Evolutionary conservation across 2,888 invertebrate species (phyloP), one percentile per base, ranked within the genome.

Genomic region (Synanthedon andrenaeformis): DNA sequence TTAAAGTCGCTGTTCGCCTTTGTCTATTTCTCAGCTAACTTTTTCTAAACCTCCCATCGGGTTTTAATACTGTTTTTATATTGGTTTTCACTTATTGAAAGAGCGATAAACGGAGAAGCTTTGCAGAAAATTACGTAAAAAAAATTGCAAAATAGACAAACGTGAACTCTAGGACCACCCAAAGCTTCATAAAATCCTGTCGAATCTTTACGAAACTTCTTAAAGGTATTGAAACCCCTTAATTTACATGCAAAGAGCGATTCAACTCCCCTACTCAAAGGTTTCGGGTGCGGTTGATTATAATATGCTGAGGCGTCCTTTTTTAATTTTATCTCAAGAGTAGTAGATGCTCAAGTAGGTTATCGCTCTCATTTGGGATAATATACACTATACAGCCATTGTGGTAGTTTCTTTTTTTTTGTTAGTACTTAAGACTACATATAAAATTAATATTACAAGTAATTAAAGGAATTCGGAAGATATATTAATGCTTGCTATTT

Each of bases 241-340:
- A 60, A 78, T 79, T 78, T 78, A 63, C 67, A 79, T 79, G 62
- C 51, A 48, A 69, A 79, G 79, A 69, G 70, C 73, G 78, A 73
- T 81, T 76, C 75, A 74, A 72, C 72, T 72, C 19, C 74, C 75
- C 74, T 63, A 64, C 56, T 62, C 64, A 28, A 12, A 17, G 17
- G 58, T 59, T 62, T 62, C 63, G 55, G 71, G 72, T 60, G 65
- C 57, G 49, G 23, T 45, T 65, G 75, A 74, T 78, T 70, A 74
- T 64, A 57, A 72, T 72, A 68, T 69, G 78, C 76, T 76, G 76
- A 56, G 49, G 12, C 14, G 52, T 28, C 51, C 50, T 35, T 57
- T 57, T 49, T 57, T 57, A 57, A 57, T 55, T 55, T 57, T 55
- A 57, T 57, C 53, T 52, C 51, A 19, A 49, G 13, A 56, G 55